Evolutionary conservation across 2,113 vertebrate genomes (phyloP).

Genomic region (Apistogramma diplotaenia): DNA sequence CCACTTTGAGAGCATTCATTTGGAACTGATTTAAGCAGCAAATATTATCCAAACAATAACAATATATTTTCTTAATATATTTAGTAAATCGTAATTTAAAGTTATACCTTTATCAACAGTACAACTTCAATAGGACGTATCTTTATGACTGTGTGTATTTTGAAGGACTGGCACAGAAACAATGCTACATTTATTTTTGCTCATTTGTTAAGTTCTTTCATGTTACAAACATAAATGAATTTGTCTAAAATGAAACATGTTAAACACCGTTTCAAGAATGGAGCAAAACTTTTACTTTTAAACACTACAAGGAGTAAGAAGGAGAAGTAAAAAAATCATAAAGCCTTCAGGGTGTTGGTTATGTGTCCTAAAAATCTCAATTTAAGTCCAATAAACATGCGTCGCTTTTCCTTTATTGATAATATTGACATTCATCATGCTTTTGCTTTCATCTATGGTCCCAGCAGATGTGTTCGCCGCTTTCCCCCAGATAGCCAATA

Average conservation of each 20-base stretch:
- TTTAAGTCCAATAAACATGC: background rate
- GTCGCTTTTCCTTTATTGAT: background rate
- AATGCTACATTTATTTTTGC: too few species aligned
- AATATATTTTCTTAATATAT: too few species aligned
- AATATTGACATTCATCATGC: background rate
- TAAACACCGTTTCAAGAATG: background rate
- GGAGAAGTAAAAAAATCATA: too few species aligned
- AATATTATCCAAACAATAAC: too few species aligned
- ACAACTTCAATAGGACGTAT: too few species aligned
- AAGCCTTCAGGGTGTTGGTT: background rate
- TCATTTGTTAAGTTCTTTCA: background rate
- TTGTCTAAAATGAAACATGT: background rate
- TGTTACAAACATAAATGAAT: background rate
- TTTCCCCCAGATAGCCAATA: conserved; percentile 45
- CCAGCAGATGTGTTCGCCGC: background rate
- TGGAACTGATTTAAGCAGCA: too few species aligned
- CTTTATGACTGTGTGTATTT: too few species aligned
- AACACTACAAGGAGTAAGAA: background rate
- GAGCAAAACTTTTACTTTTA: background rate
- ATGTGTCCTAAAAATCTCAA: background rate
- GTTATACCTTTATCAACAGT: too few species aligned
- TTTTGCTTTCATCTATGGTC: background rate
- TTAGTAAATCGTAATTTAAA: too few species aligned
- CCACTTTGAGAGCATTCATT: too few species aligned
- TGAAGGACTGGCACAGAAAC: too few species aligned